Evolutionary conservation across 2,797 vertebrate species (phyloP).

Genomic region (Micromesistius poutassou): DNA sequence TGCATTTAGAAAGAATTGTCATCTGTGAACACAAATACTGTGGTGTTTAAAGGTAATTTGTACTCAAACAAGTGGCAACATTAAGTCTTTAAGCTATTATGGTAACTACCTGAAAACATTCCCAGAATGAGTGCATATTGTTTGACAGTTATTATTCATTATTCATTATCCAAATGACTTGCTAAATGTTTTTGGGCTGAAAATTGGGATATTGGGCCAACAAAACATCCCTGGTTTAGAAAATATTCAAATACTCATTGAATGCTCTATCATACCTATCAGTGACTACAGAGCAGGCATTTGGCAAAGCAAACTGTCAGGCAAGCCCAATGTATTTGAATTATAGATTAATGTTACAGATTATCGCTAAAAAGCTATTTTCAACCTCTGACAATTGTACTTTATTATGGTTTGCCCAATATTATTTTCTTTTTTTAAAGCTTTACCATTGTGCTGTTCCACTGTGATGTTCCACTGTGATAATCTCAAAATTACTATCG

Average conservation of each 20-base stretch:
- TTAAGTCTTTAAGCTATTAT: slow-evolving; percentile 4
- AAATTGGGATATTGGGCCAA: not conserved
- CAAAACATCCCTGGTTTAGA: not conserved
- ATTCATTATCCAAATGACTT: not conserved
- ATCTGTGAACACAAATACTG: not conserved
- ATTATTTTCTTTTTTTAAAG: not conserved
- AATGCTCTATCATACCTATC: slow-evolving; percentile 2
- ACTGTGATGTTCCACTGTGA: not conserved
- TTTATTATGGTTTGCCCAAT: too few relatives aligned
- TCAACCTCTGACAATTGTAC: not conserved
- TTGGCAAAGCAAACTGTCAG: not conserved
- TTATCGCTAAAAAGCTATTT: not conserved
- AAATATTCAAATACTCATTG: not conserved
- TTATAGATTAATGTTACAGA: not conserved
- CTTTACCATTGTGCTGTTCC: not conserved
- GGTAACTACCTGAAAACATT: slow-evolving; percentile 26
- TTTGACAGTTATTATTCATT: not conserved
- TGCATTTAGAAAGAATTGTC: not conserved
- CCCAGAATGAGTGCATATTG: slow-evolving; percentile 1
- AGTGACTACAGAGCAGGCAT: slow-evolving; percentile 16
- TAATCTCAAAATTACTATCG: too few relatives aligned
- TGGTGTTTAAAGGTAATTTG: not conserved
- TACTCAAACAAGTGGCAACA: not conserved
- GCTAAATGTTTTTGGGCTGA: not conserved
- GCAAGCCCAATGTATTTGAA: not conserved